Conservation (phyloP, 2,888 invertebrate species). For the Oscheius sp. region DNA sequence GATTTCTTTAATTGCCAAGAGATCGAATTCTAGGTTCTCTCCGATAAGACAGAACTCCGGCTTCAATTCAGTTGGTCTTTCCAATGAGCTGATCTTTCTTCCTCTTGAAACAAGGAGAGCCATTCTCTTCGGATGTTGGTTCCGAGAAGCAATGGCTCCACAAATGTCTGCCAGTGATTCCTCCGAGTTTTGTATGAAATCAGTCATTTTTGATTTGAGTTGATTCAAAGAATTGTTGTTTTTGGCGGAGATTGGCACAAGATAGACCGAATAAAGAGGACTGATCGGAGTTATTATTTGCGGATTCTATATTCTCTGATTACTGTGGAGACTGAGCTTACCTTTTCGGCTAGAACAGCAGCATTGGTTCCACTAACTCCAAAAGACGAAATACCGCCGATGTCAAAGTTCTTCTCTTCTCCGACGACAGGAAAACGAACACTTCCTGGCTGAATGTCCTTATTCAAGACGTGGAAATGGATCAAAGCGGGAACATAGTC, state of each 20-base stretch:
- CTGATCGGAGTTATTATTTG: constrained; percentile 8
- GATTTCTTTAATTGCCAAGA: constrained; percentile 11
- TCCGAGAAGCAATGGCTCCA: background rate
- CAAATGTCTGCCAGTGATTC: constrained; percentile 15
- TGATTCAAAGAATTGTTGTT: constrained; percentile 46
- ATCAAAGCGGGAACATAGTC: constrained; percentile 56
- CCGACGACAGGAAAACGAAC: constrained; percentile 54
- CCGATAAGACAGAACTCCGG: constrained; percentile 8
- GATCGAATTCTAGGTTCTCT: background rate
- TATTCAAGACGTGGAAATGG: constrained; percentile 61
- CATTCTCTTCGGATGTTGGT: background rate
- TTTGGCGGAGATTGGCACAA: constrained; percentile 59
- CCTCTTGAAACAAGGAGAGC: background rate
- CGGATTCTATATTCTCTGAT: background rate
- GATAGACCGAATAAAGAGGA: constrained; percentile 36
- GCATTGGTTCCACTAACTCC: constrained; percentile 69
- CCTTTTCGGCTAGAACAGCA: constrained; percentile 51
- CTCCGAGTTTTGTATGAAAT: constrained; percentile 34
- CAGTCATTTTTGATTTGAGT: constrained; percentile 33
- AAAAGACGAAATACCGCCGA: constrained; percentile 64
- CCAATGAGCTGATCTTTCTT: background rate
- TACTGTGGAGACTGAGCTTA: background rate
- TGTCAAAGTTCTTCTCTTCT: constrained; percentile 36
- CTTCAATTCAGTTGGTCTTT: background rate
- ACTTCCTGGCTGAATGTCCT: constrained; percentile 52